These are phyloP conservation scores for Drosophila glabriapex DNA, from an alignment of 2,888 invertebrate genomes.

Conservation along the genomic window DNA sequence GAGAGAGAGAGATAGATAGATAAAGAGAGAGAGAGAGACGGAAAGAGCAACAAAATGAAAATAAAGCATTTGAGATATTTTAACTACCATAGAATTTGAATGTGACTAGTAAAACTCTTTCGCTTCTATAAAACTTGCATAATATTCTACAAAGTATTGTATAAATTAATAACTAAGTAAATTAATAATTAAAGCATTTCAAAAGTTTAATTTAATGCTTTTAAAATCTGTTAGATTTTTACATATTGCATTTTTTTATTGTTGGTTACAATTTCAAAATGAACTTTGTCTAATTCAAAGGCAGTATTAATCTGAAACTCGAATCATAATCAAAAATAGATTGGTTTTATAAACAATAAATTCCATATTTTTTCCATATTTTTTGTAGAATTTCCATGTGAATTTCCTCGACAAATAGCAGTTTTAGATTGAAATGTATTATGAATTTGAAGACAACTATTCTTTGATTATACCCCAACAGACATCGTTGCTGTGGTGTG, in stretches of 20 bases:
- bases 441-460: background rate
- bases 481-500: conserved; percentile 87
- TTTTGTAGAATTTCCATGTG: background rate
- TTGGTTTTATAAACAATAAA: background rate
- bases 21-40: rapidly evolving
- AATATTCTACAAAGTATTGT: background rate
- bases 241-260: background rate
- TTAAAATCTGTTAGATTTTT: background rate
- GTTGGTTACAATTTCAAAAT: background rate
- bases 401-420: background rate
- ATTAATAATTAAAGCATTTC: background rate
- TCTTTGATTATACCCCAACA: conserved; percentile 27
- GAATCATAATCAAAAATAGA: background rate
- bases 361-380: background rate
- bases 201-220: background rate
- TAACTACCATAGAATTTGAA: background rate
- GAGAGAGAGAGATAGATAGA: background rate
- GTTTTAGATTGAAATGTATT: background rate
- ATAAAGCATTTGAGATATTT: background rate
- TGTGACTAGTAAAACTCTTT: background rate
- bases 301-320: background rate
- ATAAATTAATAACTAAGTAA: background rate
- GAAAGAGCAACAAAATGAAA: background rate
- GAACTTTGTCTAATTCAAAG: background rate
- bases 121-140: rapidly evolving